phyloP scores from a whole-genome alignment of 2,888 invertebrate species.

The Acronicta aceris region DNA sequence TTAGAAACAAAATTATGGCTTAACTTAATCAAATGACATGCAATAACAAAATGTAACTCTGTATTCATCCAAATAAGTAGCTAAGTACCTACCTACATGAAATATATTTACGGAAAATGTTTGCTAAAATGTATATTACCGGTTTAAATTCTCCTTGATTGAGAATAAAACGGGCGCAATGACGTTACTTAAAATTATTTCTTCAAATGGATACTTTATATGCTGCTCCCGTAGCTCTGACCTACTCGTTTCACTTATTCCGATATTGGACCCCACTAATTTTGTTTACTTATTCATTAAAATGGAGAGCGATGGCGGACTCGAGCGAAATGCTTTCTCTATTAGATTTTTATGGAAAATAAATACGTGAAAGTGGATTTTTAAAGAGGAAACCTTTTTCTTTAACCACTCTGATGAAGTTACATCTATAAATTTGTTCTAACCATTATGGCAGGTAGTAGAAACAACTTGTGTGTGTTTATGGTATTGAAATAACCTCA shows the following conservation, averaged over 20 bases:
- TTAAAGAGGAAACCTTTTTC: constrained; percentile 57
- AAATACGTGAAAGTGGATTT: constrained; percentile 71
- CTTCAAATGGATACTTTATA: constrained; percentile 81
- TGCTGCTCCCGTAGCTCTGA: constrained; percentile 77
- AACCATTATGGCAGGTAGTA: constrained; percentile 22
- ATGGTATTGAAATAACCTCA: constrained; percentile 2
- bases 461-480: constrained; percentile 18
- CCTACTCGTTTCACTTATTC: constrained; percentile 84
- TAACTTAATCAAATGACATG: background rate
- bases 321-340: constrained; percentile 74
- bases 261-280: constrained; percentile 85
- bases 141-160: constrained; percentile 67
- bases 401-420: constrained; percentile 48
- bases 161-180: constrained; percentile 67
- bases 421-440: constrained; percentile 49
- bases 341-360: constrained; percentile 83
- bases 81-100: constrained; percentile 7
- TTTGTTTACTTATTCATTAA: constrained; percentile 88
- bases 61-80: constrained; percentile 13
- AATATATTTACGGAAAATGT: constrained; percentile 18
- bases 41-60: background rate
- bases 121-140: constrained; percentile 60
- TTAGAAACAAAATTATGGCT: background rate
- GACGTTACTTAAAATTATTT: constrained; percentile 73
- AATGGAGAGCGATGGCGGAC: constrained; percentile 81